These are phyloP conservation scores for Parotocinclus haroldoi DNA, from an alignment of 2,797 vertebrate species.

Conservation along the genomic window DNA sequence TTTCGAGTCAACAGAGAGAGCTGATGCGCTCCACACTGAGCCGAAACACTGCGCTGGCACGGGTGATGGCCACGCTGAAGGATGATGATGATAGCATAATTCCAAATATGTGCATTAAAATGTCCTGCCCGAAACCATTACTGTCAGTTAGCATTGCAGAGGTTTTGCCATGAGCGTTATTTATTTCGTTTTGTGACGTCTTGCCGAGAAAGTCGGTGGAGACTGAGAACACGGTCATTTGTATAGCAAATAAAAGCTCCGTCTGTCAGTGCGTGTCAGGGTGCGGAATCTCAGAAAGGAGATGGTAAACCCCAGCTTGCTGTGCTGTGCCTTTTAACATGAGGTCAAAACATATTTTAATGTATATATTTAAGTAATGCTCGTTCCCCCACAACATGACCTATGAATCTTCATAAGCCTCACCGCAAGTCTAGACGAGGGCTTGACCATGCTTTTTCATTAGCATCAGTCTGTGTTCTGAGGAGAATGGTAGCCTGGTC, in stretches of 20 bases:
- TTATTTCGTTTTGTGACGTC: slow-evolving; percentile 7
- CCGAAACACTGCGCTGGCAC: slow-evolving; percentile 1
- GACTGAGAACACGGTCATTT: slow-evolving; percentile 1
- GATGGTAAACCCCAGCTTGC: background rate
- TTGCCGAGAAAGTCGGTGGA: slow-evolving; percentile 10
- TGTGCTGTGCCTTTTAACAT: background rate
- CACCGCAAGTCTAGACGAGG: slow-evolving; percentile 24
- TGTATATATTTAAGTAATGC: background rate
- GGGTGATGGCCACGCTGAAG: slow-evolving; percentile 8
- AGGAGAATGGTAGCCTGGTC: slow-evolving; percentile 55
- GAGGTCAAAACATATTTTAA: background rate
- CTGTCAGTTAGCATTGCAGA: slow-evolving; percentile 17
- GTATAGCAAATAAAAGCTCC: slow-evolving; percentile 20
- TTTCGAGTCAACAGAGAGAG: slow-evolving; percentile 22
- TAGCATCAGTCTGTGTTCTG: slow-evolving; percentile 10
- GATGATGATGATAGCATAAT: slow-evolving; percentile 22
- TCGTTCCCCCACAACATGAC: background rate
- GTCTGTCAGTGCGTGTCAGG: slow-evolving; percentile 4
- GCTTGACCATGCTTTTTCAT: slow-evolving; percentile 34
- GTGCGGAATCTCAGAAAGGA: background rate
- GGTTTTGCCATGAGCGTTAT: slow-evolving; percentile 8
- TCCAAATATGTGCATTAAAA: slow-evolving; percentile 34
- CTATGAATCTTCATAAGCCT: background rate
- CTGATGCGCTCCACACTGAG: slow-evolving; percentile 1
- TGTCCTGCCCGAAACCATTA: slow-evolving; percentile 11